A percentile compares a stretch with the other conserved stretches of the same genome.
Conservation (phyloP, 1,140 invertebrate species). For the Potamilus streckersoni region DNA sequence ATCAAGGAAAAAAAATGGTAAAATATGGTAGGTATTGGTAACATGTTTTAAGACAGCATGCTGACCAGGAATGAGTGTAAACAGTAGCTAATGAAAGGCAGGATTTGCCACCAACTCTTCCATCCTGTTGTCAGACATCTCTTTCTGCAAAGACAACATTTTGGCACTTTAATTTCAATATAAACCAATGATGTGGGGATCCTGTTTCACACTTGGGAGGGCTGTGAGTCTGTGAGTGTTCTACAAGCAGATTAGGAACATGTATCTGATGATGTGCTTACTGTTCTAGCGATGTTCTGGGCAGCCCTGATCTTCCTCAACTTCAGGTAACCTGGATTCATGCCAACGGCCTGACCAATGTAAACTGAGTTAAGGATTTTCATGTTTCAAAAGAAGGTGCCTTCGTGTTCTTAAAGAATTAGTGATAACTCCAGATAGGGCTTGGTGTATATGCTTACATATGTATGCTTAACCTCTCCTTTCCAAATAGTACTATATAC, state of each 20-base stretch:
- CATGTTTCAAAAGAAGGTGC: not conserved
- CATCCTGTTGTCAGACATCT: not conserved
- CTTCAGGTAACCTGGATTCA: constrained; percentile 98
- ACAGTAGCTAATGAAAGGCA: too few species aligned
- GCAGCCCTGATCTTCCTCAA: constrained; percentile 97
- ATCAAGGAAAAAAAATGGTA: too few species aligned
- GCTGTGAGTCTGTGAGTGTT: not conserved
- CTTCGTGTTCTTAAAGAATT: too few species aligned
- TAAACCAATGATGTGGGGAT: too few species aligned
- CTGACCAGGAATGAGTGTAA: not conserved
- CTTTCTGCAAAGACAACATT: not conserved
- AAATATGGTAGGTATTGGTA: too few species aligned
- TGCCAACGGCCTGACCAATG: constrained; percentile 94
- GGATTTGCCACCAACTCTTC: not conserved
- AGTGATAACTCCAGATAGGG: too few species aligned
- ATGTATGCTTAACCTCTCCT: too few species aligned
- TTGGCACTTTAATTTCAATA: not conserved
- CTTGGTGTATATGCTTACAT: too few species aligned
- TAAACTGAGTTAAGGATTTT: constrained; percentile 77
- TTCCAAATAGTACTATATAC: too few species aligned
- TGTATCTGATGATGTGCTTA: constrained; percentile 70
- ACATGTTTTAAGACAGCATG: too few species aligned
- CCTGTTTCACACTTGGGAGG: not conserved
- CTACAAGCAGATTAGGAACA: not conserved
- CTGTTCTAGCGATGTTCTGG: constrained; percentile 96